These are phyloP conservation scores for Drosophila multiciliata DNA, from an alignment of 2,888 invertebrate species.

Conservation along the genomic window DNA sequence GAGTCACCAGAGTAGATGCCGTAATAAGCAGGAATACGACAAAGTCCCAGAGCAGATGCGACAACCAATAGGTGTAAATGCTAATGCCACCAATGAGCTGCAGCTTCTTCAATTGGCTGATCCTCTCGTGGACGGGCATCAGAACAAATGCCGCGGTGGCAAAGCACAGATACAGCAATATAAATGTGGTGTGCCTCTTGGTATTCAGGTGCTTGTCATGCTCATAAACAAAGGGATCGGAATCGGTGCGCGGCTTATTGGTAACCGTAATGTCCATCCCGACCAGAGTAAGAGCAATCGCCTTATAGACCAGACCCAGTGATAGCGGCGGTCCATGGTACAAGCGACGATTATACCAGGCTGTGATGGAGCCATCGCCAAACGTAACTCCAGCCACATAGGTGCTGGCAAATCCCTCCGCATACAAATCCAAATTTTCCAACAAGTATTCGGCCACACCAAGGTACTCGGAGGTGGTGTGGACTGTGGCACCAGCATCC, in stretches of 20 bases:
- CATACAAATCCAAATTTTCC: background rate
- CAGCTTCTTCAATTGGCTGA: slow-evolving; percentile 88
- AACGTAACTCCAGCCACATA: slow-evolving; percentile 44
- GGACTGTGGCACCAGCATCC: slow-evolving; percentile 16
- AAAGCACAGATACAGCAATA: slow-evolving; percentile 84
- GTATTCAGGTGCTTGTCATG: accelerated
- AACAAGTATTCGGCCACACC: slow-evolving; percentile 20
- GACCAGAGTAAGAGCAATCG: slow-evolving; percentile 30
- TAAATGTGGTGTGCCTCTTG: accelerated
- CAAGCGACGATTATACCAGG: slow-evolving; percentile 55
- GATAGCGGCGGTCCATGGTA: slow-evolving; percentile 51
- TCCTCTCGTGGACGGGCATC: slow-evolving; percentile 87
- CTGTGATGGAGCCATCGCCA: background rate
- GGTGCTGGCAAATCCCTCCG: background rate
- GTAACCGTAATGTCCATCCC: slow-evolving; percentile 80
- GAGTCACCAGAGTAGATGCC: background rate
- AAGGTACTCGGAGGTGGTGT: background rate
- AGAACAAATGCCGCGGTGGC: slow-evolving; percentile 85
- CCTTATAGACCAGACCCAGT: slow-evolving; percentile 44
- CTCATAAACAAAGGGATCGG: accelerated
- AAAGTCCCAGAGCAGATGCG: slow-evolving; percentile 86
- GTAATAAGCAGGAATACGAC: slow-evolving; percentile 18
- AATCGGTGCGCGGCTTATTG: slow-evolving; percentile 87
- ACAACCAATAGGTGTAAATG: slow-evolving; percentile 89
- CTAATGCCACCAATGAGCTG: slow-evolving; percentile 90